These are phyloP conservation scores for Sus scrofa DNA, from an alignment of 2,113 vertebrate species.

Conservation along the genomic window T2T-Sscrofa CM000812.6:282400001-282400500, in stretches of 20 bases:
- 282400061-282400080: not conserved
- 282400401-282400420: conserved; percentile 83
- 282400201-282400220: not conserved
- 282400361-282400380: conserved; percentile 89
- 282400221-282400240: not conserved
- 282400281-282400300: not conserved
- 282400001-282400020: conserved; percentile 94
- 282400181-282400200: not conserved
- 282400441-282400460: too few relatives aligned
- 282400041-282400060: accelerated
- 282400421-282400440: not conserved
- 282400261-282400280: not conserved
- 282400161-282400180: not conserved
- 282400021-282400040: conserved; percentile 91
- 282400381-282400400: conserved; percentile 97
- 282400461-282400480: not conserved
- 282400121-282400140: not conserved
- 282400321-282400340: conserved; percentile 95
- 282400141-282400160: not conserved
- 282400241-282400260: not conserved
- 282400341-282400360: conserved; percentile 91
- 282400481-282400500: conserved; percentile 96
- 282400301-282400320: conserved; percentile 11
- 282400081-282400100: not conserved
- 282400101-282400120: not conserved